Conservation (phyloP, 1,140 invertebrate species). For the Stegodyphus dumicola region DNA sequence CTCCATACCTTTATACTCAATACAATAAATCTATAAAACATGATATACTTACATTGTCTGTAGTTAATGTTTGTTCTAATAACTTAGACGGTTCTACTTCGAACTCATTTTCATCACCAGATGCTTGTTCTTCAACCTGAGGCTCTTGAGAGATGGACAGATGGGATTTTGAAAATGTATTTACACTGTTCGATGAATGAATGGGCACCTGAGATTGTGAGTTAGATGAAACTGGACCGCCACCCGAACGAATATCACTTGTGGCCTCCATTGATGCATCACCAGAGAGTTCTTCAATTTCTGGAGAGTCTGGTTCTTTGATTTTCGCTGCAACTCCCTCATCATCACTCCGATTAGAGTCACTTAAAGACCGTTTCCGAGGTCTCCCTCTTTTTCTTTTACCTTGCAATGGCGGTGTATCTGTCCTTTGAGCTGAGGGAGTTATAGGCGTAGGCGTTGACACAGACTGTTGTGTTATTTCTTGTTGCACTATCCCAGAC, state of each 20-base stretch:
- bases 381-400: conserved; percentile 45
- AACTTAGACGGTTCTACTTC: conserved; percentile 56
- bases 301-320: conserved; percentile 48
- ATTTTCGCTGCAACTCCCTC: conserved; percentile 40
- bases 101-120: conserved; percentile 43
- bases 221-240: conserved; percentile 13
- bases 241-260: conserved; percentile 49
- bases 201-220: conserved; percentile 33
- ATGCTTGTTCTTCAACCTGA: conserved; percentile 35
- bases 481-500: conserved; percentile 37
- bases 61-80: conserved; percentile 56
- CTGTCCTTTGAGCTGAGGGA: conserved; percentile 53
- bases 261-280: conserved; percentile 47
- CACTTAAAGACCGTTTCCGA: conserved; percentile 38
- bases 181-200: conserved; percentile 57
- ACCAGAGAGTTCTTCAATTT: conserved; percentile 48
- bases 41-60: conserved; percentile 49
- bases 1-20: neutral
- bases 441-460: conserved; percentile 3
- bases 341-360: conserved; percentile 44
- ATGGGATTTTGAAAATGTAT: conserved; percentile 51
- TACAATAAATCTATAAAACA: neutral
- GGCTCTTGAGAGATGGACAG: conserved; percentile 37
- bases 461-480: conserved; percentile 3
- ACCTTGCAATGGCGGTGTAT: conserved; percentile 42